A percentile compares a stretch with the other conserved stretches of the same genome.
phyloP scores from a whole-genome alignment of 2,113 vertebrate species.

The Xiphophorus couchianus region DNA sequence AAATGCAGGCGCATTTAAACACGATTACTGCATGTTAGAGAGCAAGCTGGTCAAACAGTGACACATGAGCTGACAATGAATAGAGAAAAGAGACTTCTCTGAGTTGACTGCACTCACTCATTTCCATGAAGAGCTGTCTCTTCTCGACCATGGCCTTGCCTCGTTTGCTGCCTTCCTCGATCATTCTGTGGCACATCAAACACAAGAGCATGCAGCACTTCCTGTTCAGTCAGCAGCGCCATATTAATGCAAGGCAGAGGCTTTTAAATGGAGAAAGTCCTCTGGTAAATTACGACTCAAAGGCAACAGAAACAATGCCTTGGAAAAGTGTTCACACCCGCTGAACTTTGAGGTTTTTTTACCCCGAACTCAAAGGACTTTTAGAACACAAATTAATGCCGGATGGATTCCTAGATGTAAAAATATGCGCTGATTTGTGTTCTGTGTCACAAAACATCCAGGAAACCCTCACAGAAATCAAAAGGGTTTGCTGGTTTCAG shows the following conservation, averaged over 20 bases:
- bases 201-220: constrained; percentile 27
- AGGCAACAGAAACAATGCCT: neutral
- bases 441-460: too few species aligned
- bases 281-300: neutral
- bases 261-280: constrained; percentile 9
- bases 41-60: constrained; percentile 14
- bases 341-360: too few species aligned
- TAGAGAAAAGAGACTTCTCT: constrained; percentile 48
- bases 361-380: too few species aligned
- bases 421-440: too few species aligned
- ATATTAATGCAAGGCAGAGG: constrained; percentile 9
- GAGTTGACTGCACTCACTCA: constrained; percentile 88
- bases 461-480: too few species aligned
- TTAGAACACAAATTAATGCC: neutral
- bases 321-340: neutral
- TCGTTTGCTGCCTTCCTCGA: constrained; percentile 96
- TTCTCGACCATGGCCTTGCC: constrained; percentile 95
- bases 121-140: constrained; percentile 99
- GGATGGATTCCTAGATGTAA: neutral
- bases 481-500: too few species aligned
- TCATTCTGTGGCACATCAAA: constrained; percentile 87
- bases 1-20: constrained; percentile 13
- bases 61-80: constrained; percentile 15
- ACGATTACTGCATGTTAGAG: neutral
- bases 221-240: constrained; percentile 13